Conservation (phyloP, 2,888 invertebrate species). For the Clepsis dumicolana region DNA sequence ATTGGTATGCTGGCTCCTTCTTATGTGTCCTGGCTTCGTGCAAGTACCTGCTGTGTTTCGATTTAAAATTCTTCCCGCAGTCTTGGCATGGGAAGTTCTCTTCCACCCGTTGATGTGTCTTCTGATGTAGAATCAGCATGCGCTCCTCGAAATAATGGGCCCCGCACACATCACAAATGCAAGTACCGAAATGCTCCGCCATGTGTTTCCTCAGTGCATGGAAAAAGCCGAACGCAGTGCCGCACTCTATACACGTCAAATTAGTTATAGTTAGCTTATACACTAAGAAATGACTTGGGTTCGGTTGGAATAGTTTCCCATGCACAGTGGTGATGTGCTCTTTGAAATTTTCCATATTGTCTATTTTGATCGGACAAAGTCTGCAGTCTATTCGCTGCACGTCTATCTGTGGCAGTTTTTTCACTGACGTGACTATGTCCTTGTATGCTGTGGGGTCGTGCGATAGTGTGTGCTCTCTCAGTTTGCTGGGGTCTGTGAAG, state of each 20-base stretch:
- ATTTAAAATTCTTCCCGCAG: slow-evolving; percentile 77
- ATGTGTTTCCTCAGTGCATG: slow-evolving; percentile 76
- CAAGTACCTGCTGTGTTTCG: slow-evolving; percentile 71
- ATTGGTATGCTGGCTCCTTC: slow-evolving; percentile 74
- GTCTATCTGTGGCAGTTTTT: slow-evolving; percentile 67
- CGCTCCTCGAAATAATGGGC: slow-evolving; percentile 80
- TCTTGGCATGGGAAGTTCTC: slow-evolving; percentile 79
- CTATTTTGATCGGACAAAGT: slow-evolving; percentile 62
- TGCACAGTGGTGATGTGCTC: slow-evolving; percentile 61
- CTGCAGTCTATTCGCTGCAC: slow-evolving; percentile 70
- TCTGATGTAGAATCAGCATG: slow-evolving; percentile 74
- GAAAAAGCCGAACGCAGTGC: slow-evolving; percentile 60
- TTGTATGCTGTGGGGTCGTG: slow-evolving; percentile 68
- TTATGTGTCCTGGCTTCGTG: slow-evolving; percentile 71
- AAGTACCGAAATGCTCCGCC: slow-evolving; percentile 76
- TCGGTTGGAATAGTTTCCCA: slow-evolving; percentile 53
- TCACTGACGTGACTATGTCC: slow-evolving; percentile 55
- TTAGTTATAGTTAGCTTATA: slow-evolving; percentile 63
- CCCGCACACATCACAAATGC: slow-evolving; percentile 75
- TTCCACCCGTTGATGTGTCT: slow-evolving; percentile 69
- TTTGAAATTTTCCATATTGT: slow-evolving; percentile 61
- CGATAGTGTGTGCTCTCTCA: slow-evolving; percentile 66
- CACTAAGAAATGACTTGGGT: slow-evolving; percentile 64
- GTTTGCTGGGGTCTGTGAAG: slow-evolving; percentile 67
- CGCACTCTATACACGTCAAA: slow-evolving; percentile 63